Base-by-base conservation (phyloP, 35 echinoderm and acorn worm genomes). In the Strongylocentrotus purpuratus region DNA sequence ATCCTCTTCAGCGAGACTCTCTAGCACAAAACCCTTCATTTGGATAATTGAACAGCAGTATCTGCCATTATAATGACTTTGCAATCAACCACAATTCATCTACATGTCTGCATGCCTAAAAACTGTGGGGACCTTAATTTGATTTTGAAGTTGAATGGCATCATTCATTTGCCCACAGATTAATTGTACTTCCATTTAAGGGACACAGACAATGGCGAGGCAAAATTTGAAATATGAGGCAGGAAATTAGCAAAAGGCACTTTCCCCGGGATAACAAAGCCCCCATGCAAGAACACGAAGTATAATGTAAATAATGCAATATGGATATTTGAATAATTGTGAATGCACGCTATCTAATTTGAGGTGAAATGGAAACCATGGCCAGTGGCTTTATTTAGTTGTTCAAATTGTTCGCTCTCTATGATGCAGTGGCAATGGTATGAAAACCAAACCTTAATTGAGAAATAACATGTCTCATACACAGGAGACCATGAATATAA, bases 291-390 rank as follows among this genome's bases (percentile, higher is more conserved):
- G 28, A 71, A 78, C 4, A 78, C 5, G 20, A 22, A 28, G 25
- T 28, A 0, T 6, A 78, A 28, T 78, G 52, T 59, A 59, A 78
- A 78, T 28, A 78, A 78, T 22, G 28, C 18, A 78, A 78, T 55
- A 78, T 78, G 65, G 65, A 78, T 78, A 78, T 78, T n/a, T 78
- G 65, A 78, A 78, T 78, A 78, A 78, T 78, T 78, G 65, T n/a
- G 65, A 7, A 78, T 71, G 61, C 61, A 71, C 18, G 22, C 4
- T 71, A 71, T 71, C 61, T 71, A 71, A 71, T 78, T 78, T 25
- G 65, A 78, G 65, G 0, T 78, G 65, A 28, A 78, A 78, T n/a
- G 8, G 65, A 78, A 78, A 5, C 22, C 22, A 22, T 78, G 20
- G 15, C 65, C 65, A 78, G 28, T 78, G 65, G 65, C 65, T 78